A percentile compares a stretch with the other conserved stretches of the same genome.
Evolutionary conservation across 2,888 invertebrate genomes (phyloP).

Genomic region (Carpatolechia fugitivella): DNA sequence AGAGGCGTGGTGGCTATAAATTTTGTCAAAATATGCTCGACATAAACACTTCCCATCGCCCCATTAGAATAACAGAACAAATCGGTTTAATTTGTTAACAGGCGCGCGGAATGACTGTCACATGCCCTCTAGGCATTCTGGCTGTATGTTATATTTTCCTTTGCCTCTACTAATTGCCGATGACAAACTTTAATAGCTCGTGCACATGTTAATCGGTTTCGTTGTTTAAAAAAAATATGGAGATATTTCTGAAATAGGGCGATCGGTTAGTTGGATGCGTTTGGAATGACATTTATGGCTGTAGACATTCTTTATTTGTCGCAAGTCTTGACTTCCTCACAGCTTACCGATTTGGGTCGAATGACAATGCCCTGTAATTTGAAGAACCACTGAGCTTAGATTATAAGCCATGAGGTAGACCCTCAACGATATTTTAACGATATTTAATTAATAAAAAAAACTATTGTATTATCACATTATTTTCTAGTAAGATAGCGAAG

Average conservation of each 20-base stretch:
- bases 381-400: no score
- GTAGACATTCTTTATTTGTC: not conserved
- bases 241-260: not conserved
- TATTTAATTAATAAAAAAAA: no score
- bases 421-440: no score
- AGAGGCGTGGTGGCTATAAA: constrained; percentile 78
- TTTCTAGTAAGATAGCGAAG: no score
- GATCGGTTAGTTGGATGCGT: not conserved
- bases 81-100: constrained; percentile 78
- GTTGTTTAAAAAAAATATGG: constrained; percentile 21
- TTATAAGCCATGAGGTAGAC: no score
- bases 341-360: no score
- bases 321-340: no score
- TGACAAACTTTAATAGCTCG: constrained; percentile 71
- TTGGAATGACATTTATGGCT: not conserved
- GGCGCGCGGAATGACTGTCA: constrained; percentile 72
- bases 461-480: no score
- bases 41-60: constrained; percentile 73
- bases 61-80: constrained; percentile 78
- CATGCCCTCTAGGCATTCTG: constrained; percentile 58
- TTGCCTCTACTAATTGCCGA: constrained; percentile 73
- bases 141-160: constrained; percentile 62
- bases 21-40: constrained; percentile 78
- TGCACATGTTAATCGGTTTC: constrained; percentile 65
- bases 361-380: no score